phyloP scores from a whole-genome alignment of 2,888 invertebrate species.

The Drosophila leonis region DNA sequence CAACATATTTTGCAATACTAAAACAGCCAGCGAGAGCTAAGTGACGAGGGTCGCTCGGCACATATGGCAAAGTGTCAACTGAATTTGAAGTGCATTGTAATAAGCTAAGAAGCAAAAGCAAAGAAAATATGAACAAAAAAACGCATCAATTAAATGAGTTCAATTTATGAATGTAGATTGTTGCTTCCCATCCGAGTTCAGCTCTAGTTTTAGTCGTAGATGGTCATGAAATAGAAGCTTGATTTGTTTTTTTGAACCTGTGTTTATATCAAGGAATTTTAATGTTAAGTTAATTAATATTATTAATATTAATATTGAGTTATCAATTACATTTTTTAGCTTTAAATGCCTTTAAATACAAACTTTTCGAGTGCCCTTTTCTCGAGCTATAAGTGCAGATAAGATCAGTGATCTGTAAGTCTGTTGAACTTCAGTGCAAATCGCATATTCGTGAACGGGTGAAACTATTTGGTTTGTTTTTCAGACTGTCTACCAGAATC shows the following conservation, averaged over 20 bases:
- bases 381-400: slow-evolving; percentile 37
- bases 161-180: too few species aligned
- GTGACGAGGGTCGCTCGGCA: slow-evolving; percentile 51
- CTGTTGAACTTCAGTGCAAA: slow-evolving; percentile 71
- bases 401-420: slow-evolving; percentile 67
- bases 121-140: too few species aligned
- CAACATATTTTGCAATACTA: slow-evolving; percentile 42
- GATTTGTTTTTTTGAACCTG: too few species aligned
- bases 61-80: slow-evolving; percentile 4
- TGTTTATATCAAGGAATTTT: too few species aligned
- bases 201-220: too few species aligned
- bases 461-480: slow-evolving; percentile 66
- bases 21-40: slow-evolving; percentile 44
- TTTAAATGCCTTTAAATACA: not conserved
- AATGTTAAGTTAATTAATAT: too few species aligned
- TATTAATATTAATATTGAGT: too few species aligned
- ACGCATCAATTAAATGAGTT: too few species aligned
- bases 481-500: slow-evolving; percentile 43
- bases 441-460: slow-evolving; percentile 36
- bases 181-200: too few species aligned
- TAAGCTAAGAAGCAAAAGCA: not conserved
- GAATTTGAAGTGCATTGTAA: not conserved
- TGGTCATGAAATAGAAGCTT: too few species aligned
- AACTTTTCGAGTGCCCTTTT: slow-evolving; percentile 1
- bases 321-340: too few species aligned